phyloP scores from a whole-genome alignment of 2,113 vertebrate species.

The Neodontobutis hainanensis region DNA sequence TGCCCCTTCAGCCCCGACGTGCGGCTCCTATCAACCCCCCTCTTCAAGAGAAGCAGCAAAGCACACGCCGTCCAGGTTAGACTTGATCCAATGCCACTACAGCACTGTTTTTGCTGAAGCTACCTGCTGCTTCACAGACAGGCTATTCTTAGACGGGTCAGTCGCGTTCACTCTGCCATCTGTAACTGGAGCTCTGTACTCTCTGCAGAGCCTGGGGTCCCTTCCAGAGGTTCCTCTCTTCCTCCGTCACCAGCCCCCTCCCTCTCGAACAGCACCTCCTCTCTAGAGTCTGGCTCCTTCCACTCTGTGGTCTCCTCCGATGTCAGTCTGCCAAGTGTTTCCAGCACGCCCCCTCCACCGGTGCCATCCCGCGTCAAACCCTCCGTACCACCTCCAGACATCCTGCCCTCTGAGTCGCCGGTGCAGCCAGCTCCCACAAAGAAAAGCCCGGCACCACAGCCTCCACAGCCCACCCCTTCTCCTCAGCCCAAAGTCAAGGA shows the following conservation, averaged over 20 bases:
- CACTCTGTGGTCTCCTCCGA: slow-evolving; percentile 83
- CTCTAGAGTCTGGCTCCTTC: slow-evolving; percentile 86
- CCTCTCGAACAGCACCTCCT: slow-evolving; percentile 85
- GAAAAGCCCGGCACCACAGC: slow-evolving; percentile 67
- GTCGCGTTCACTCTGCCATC: slow-evolving; percentile 25
- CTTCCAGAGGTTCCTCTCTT: slow-evolving; percentile 69
- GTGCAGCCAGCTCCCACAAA: slow-evolving; percentile 47
- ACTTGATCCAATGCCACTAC: neutral
- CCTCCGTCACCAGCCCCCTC: slow-evolving; percentile 73
- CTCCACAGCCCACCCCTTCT: slow-evolving; percentile 55
- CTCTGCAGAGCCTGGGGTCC: slow-evolving; percentile 70
- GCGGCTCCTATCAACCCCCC: slow-evolving; percentile 88
- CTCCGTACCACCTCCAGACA: slow-evolving; percentile 10
- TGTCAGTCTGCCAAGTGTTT: slow-evolving; percentile 82
- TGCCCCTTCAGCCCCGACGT: slow-evolving; percentile 85
- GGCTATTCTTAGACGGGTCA: slow-evolving; percentile 65
- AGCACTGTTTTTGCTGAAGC: slow-evolving; percentile 23
- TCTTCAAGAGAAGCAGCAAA: slow-evolving; percentile 89
- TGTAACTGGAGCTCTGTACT: slow-evolving; percentile 53
- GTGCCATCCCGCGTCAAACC: slow-evolving; percentile 87
- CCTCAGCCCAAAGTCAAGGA: slow-evolving; percentile 38
- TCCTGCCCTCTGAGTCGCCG: slow-evolving; percentile 26
- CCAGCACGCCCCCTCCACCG: slow-evolving; percentile 90
- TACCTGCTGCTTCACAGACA: slow-evolving; percentile 45
- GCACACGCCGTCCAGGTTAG: slow-evolving; percentile 70